These are phyloP conservation scores for Junonia oenone DNA, from an alignment of 2,888 invertebrate species.

Conservation along the genomic window DNA sequence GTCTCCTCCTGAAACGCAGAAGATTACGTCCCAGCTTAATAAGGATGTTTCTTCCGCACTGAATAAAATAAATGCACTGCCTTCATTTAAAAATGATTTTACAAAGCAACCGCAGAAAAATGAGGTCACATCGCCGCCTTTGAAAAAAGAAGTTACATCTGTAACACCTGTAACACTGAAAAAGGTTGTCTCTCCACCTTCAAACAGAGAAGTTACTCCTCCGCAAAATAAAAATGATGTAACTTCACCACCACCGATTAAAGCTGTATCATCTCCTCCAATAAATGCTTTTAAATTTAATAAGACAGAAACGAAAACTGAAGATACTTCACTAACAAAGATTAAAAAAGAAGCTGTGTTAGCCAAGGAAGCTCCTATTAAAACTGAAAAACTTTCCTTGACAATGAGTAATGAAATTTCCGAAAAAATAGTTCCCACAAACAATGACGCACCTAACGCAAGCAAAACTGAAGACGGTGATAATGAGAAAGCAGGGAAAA, in stretches of 20 bases:
- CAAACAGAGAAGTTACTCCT: constrained; percentile 33
- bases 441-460: constrained; percentile 17
- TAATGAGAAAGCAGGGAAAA: constrained; percentile 18
- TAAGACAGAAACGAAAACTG: constrained; percentile 32
- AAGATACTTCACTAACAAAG: constrained; percentile 31
- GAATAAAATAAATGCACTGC: constrained; percentile 14
- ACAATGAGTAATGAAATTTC: constrained; percentile 28
- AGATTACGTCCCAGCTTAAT: constrained; percentile 19
- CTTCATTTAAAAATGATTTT: constrained; percentile 19
- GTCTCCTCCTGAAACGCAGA: constrained; percentile 14
- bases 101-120: constrained; percentile 13
- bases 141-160: constrained; percentile 20
- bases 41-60: constrained; percentile 19
- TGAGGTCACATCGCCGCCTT: constrained; percentile 21
- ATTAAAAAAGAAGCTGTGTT: constrained; percentile 40
- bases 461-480: constrained; percentile 20
- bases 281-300: constrained; percentile 32
- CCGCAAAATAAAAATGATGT: constrained; percentile 27
- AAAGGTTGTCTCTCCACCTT: constrained; percentile 28
- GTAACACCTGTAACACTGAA: constrained; percentile 22
- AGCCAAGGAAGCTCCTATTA: constrained; percentile 39
- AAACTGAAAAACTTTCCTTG: constrained; percentile 40
- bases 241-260: constrained; percentile 20
- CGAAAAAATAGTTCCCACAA: constrained; percentile 23
- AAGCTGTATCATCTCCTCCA: constrained; percentile 24